Evolutionary conservation across 2,113 vertebrate species (phyloP).

Genomic region (Coregonus clupeaformis): DNA sequence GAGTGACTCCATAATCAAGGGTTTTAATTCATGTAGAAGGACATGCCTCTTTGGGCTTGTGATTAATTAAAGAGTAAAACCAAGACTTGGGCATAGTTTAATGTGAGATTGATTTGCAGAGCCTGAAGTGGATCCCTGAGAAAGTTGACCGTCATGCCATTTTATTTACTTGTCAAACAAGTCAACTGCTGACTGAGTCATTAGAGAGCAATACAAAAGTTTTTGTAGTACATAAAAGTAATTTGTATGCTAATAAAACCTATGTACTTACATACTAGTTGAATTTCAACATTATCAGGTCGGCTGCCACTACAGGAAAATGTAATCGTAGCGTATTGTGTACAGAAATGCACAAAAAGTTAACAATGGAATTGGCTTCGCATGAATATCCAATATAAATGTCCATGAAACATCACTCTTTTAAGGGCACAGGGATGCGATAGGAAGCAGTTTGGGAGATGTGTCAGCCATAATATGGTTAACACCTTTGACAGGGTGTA

Average conservation of each 20-base stretch:
- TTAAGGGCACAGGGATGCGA: too few relatives aligned
- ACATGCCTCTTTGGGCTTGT: slow-evolving; percentile 38
- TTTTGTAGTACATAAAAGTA: slow-evolving; percentile 33
- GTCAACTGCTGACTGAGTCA: slow-evolving; percentile 18
- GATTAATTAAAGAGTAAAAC: slow-evolving; percentile 44
- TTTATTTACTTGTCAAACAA: slow-evolving; percentile 41
- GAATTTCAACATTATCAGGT: neutral
- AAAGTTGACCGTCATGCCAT: slow-evolving; percentile 22
- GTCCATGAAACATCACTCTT: too few relatives aligned
- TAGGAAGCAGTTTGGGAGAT: too few relatives aligned
- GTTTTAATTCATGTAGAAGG: slow-evolving; percentile 58
- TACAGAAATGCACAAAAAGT: too few relatives aligned
- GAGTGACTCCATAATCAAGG: slow-evolving; percentile 64
- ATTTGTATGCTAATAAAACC: neutral
- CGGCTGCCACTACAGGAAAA: too few relatives aligned
- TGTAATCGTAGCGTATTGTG: too few relatives aligned
- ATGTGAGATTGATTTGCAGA: slow-evolving; percentile 21
- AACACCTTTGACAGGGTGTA: too few relatives aligned
- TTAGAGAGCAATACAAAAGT: slow-evolving; percentile 35
- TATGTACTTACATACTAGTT: neutral
- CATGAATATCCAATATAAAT: too few relatives aligned
- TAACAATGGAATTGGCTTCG: too few relatives aligned
- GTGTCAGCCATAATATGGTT: too few relatives aligned
- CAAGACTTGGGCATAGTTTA: slow-evolving; percentile 44
- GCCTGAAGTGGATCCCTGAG: slow-evolving; percentile 9